Conservation (phyloP, 1,140 invertebrate genomes). For the Aphidius ervi region DNA sequence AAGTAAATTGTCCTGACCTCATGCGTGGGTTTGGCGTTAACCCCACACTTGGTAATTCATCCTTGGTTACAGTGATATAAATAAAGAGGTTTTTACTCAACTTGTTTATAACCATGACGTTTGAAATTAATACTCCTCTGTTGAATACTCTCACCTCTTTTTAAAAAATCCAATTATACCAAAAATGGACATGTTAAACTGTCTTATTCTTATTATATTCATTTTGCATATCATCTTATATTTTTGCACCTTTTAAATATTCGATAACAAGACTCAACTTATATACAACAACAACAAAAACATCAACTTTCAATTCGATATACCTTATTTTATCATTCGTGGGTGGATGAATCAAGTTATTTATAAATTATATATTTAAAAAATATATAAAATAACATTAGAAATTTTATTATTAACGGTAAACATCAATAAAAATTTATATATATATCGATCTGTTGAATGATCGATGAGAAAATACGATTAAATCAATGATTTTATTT, state of each 20-base stretch:
- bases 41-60: constrained; percentile 19
- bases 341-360: no score
- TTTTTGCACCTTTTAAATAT: constrained; percentile 14
- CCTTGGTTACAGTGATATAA: neutral
- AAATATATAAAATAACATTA: no score
- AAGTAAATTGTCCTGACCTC: constrained; percentile 12
- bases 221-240: neutral
- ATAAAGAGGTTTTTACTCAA: neutral
- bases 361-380: no score
- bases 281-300: no score
- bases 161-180: constrained; percentile 25
- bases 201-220: no score
- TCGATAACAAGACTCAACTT: constrained; percentile 21
- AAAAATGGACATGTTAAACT: constrained; percentile 18
- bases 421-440: no score
- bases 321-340: no score
- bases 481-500: no score
- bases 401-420: no score
- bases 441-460: no score
- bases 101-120: constrained; percentile 11
- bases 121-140: constrained; percentile 23
- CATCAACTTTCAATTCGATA: no score
- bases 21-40: constrained; percentile 14
- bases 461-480: no score
- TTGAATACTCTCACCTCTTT: neutral